Evolutionary conservation across 2,113 vertebrate genomes (phyloP).

Genomic region (Amia ocellicauda): DNA sequence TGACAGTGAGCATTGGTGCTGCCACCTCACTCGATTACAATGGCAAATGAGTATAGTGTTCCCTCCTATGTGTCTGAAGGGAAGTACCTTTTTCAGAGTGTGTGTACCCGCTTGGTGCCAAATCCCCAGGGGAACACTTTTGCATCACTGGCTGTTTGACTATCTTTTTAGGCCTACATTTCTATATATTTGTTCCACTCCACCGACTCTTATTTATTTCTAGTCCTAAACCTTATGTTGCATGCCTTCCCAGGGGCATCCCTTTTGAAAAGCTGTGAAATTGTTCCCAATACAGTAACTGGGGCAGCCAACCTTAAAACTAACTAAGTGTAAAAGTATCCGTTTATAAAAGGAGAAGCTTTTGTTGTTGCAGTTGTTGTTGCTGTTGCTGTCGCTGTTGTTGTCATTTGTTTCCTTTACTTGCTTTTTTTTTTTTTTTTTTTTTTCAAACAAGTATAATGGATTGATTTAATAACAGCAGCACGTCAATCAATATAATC

Average conservation of each 20-base stretch:
- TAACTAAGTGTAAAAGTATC: conserved; percentile 41
- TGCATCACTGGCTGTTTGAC: conserved; percentile 40
- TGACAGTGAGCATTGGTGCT: conserved; percentile 54
- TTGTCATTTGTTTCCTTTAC: conserved; percentile 28
- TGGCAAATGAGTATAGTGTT: conserved; percentile 46
- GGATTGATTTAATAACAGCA: conserved; percentile 1
- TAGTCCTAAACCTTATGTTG: conserved; percentile 44
- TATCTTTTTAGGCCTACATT: conserved; percentile 50
- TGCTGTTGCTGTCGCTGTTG: too few species aligned
- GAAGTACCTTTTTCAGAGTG: conserved; percentile 44
- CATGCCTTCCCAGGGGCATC: conserved; percentile 35
- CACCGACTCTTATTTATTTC: conserved; percentile 55
- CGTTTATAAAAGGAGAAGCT: conserved; percentile 33
- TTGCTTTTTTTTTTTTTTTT: neutral
- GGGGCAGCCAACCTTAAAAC: conserved; percentile 51
- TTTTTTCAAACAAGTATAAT: conserved; percentile 23
- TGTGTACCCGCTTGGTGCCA: conserved; percentile 28
- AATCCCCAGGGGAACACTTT: conserved; percentile 22
- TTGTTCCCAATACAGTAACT: conserved; percentile 45
- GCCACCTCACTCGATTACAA: conserved; percentile 50
- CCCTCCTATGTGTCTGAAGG: conserved; percentile 35
- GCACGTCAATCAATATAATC: too few species aligned
- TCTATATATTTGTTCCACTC: conserved; percentile 57
- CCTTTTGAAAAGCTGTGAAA: conserved; percentile 45
- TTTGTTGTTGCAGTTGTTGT: conserved; percentile 29